Percentiles rank a stretch among this genome's conserved stretches.
Evolutionary conservation across 2,113 vertebrate species (phyloP).

Genomic region (Lanius collurio): DNA sequence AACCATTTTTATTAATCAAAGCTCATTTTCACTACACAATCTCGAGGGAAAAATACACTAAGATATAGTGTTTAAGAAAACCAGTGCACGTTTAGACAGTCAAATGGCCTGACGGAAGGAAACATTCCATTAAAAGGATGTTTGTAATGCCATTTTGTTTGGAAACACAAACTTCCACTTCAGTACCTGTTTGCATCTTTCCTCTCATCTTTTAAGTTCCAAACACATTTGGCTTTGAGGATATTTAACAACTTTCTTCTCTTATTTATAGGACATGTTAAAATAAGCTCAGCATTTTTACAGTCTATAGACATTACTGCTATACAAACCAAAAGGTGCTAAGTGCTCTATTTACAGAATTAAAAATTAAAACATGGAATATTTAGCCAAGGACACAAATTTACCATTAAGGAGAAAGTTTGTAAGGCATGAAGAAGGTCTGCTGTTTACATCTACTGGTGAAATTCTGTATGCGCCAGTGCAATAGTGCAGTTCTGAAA

Average conservation of each 20-base stretch:
- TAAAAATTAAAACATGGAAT: not conserved
- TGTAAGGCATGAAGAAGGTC: conserved; percentile 97
- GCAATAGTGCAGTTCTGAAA: conserved; percentile 94
- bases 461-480: conserved; percentile 97
- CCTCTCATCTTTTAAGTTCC: not conserved
- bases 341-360: not conserved
- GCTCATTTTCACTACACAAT: not conserved
- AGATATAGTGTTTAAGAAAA: not conserved
- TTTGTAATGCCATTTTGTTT: not conserved
- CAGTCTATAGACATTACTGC: not conserved
- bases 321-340: not conserved
- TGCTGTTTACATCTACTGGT: conserved; percentile 96
- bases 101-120: not conserved
- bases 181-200: not conserved
- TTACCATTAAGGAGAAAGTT: conserved; percentile 99
- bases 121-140: not conserved
- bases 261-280: not conserved
- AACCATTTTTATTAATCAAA: not conserved
- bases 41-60: not conserved
- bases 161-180: not conserved
- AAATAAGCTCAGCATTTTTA: not conserved
- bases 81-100: not conserved
- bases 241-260: not conserved
- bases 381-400: not conserved
- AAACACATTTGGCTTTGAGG: not conserved